Evolutionary conservation across 2,113 vertebrate genomes (phyloP).

Genomic region (Caracal caracal): DNA sequence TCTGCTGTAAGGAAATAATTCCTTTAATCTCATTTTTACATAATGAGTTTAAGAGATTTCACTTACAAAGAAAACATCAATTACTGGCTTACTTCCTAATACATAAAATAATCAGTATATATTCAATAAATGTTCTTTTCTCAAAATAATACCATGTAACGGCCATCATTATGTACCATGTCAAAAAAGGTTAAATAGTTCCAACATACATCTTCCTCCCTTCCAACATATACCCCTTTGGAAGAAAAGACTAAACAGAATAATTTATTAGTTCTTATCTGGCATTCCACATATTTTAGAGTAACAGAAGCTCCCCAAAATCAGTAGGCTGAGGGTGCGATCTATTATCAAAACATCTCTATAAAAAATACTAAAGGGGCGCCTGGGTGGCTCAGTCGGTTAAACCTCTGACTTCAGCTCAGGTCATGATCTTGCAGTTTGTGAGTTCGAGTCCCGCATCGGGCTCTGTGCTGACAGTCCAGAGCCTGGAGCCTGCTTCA

Average conservation of each 20-base stretch:
- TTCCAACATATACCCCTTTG: background rate
- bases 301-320: background rate
- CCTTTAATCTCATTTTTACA: background rate
- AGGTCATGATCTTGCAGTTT: too few species aligned
- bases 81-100: background rate
- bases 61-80: constrained; percentile 12
- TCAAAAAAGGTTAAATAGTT: background rate
- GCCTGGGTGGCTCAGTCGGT: too few species aligned
- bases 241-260: background rate
- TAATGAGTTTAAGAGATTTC: background rate
- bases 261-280: background rate
- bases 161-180: background rate
- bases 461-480: too few species aligned
- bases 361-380: background rate
- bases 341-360: constrained; percentile 1
- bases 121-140: constrained; percentile 2
- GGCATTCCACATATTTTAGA: background rate
- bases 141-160: background rate
- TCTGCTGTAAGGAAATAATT: background rate
- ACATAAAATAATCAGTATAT: background rate
- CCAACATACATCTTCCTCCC: background rate
- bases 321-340: background rate
- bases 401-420: too few species aligned
- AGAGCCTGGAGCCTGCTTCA: too few species aligned
- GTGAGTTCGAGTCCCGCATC: too few species aligned